A percentile compares a stretch with the other conserved stretches of the same genome.
phyloP scores from a whole-genome alignment of 2,797 vertebrate genomes.

The Myotis planiceps region DNA sequence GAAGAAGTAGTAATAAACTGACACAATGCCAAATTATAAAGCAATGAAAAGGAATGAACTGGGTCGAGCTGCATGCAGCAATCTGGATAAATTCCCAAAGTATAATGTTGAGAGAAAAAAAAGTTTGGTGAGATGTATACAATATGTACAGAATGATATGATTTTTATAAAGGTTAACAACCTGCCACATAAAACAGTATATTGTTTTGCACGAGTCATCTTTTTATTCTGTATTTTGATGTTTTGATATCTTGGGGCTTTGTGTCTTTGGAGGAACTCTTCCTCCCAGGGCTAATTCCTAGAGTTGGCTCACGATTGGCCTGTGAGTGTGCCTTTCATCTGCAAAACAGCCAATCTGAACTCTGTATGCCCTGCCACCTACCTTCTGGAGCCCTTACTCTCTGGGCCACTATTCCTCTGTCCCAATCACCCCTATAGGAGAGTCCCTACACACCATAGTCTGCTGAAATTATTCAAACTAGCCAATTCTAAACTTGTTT shows the following conservation, averaged over 20 bases:
- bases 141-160: background rate
- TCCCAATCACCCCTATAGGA: background rate
- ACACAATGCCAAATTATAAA: background rate
- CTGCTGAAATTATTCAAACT: background rate
- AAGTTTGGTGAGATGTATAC: background rate
- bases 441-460: background rate
- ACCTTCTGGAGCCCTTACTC: background rate
- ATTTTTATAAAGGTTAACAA: conserved; percentile 2
- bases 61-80: background rate
- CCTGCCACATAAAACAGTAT: background rate
- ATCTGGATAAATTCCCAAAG: background rate
- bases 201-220: background rate
- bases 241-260: background rate
- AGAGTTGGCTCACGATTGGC: background rate
- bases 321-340: background rate
- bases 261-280: background rate
- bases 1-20: background rate
- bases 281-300: background rate
- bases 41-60: background rate
- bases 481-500: background rate
- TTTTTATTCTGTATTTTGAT: background rate
- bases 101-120: background rate
- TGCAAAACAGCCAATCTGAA: background rate
- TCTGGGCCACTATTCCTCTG: background rate
- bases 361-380: background rate